Evolutionary conservation across 2,797 vertebrate species (phyloP), one percentile per base, ranked within the genome.

Genomic region (Trachurus trachurus): DNA sequence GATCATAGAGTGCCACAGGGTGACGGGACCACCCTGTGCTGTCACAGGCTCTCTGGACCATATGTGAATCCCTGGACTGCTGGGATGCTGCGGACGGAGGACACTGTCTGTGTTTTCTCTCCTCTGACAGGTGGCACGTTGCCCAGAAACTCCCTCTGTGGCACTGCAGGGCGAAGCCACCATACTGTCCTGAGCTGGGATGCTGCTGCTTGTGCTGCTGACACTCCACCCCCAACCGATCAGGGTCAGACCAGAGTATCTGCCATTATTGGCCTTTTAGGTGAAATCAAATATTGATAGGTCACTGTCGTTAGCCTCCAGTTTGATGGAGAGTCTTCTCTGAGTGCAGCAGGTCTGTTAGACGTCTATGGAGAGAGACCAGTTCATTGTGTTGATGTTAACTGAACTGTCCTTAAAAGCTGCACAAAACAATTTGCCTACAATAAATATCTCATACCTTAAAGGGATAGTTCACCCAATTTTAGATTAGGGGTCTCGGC

Each of bases 91-190:
- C 77, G 76, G 80, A 76, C 77, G 76, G 80, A 76, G 84, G 75
- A 87, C 71, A 53, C 78, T 76, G 76, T 42, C 71, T 78, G 65
- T 72, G 67, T 85, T 80, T 56, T 66, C 82, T 82, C 73, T 71
- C 80, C 60, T 71, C 66, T 85, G 85, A 82, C 76, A 84, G 82
- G 84, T 89, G 87, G 85, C 78, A 71, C 52, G 0, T 22, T 64
- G 85, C 87, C 88, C 76, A 64, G 83, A 80, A 80, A 52, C 62
- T 71, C 66, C 71, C 71, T 82, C 64, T 72, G 70, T 67, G 68
- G 67, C 42, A 19, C 74, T 60, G 74, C 74, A 88, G 81, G 82
- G 84, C 61, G 75, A 56, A 80, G 78, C 65, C 76, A 68, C 65
- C 42, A 37, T 37, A 3, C 45, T 37, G 68, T 78, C 79, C 61